phyloP scores from a whole-genome alignment of 1,140 invertebrate species.

The Nixonia krombeini region DNA sequence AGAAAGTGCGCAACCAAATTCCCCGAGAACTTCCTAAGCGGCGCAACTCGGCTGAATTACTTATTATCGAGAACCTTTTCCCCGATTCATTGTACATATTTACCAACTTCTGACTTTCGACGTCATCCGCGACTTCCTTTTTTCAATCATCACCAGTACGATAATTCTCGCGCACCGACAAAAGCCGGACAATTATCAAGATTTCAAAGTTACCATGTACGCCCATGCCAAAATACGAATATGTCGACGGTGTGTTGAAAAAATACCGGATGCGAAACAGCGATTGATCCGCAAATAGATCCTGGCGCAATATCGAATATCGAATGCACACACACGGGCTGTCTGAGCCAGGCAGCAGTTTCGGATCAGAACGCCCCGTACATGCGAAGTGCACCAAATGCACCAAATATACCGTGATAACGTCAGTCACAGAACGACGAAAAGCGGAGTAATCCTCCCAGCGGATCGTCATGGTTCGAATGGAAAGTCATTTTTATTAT shows the following conservation, averaged over 20 bases:
- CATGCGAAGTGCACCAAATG: conserved; percentile 52
- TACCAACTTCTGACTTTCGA: no score
- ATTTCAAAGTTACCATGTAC: no score
- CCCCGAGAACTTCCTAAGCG: conserved; percentile 3
- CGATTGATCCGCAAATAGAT: conserved; percentile 19
- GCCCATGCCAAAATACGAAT: no score
- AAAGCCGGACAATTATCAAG: no score
- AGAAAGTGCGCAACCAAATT: conserved; percentile 19
- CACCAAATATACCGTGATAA: conserved; percentile 59
- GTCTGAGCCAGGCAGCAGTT: conserved; percentile 51
- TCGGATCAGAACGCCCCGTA: conserved; percentile 48
- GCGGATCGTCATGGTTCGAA: conserved; percentile 19
- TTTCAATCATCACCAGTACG: conserved; percentile 6
- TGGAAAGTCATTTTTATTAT: conserved; percentile 25
- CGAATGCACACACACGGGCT: conserved; percentile 55
- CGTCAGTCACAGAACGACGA: conserved; percentile 57
- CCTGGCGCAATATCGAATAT: conserved; percentile 51
- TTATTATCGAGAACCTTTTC: no score
- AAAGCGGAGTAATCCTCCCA: conserved; percentile 30
- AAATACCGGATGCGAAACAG: conserved; percentile 11
- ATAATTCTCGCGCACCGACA: no score
- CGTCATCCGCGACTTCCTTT: no score
- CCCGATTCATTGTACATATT: no score
- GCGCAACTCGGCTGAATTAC: background rate
- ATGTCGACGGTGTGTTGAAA: no score